phyloP scores from a whole-genome alignment of 92 coral and sea anemone species.

The Epizoanthus rinbou region DNA sequence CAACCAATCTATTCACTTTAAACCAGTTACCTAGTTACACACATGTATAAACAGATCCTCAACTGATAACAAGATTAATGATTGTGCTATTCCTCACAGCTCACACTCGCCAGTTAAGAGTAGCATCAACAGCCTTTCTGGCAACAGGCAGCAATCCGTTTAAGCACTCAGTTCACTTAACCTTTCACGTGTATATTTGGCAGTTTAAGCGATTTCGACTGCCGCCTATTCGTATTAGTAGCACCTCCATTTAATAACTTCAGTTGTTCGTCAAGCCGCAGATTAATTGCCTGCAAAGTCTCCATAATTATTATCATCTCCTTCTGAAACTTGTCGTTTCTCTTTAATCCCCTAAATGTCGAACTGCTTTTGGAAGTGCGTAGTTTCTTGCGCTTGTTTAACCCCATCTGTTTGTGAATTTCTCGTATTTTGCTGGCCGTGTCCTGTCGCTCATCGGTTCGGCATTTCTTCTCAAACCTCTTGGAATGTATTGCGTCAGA shows the following conservation, averaged over 20 bases:
- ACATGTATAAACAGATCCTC: no score
- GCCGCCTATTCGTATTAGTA: neutral
- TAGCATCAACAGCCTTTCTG: no score
- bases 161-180: neutral
- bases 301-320: slow-evolving; percentile 40
- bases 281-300: slow-evolving; percentile 24
- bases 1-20: no score
- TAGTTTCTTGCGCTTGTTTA: slow-evolving; percentile 32
- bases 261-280: slow-evolving; percentile 35
- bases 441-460: neutral
- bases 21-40: no score
- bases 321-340: slow-evolving; percentile 10
- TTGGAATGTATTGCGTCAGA: slow-evolving; percentile 12
- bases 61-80: no score
- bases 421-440: slow-evolving; percentile 40
- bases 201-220: neutral
- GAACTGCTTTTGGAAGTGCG: slow-evolving; percentile 2
- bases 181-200: slow-evolving; percentile 16
- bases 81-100: no score
- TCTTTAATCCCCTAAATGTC: slow-evolving; percentile 4
- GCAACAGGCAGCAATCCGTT: no score
- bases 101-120: no score
- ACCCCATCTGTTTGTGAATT: slow-evolving; percentile 33
- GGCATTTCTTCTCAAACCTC: slow-evolving; percentile 18
- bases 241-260: slow-evolving; percentile 23